Conservation (phyloP, 2,888 invertebrate species). For the Sialis lutaria region DNA sequence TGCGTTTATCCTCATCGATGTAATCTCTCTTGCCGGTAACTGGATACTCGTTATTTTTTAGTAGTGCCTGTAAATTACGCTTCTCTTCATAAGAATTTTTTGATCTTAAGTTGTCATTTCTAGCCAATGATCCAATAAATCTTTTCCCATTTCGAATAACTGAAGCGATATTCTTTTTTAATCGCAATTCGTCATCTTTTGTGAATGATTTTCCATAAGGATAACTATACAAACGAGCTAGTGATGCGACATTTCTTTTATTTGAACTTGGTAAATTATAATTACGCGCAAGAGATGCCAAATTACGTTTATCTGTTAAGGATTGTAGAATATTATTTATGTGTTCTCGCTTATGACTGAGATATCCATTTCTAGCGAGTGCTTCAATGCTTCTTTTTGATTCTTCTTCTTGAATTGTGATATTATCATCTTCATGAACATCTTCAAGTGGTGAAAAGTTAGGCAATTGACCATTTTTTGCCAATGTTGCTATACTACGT, state of each 20-base stretch:
- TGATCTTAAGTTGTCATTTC: slow-evolving; percentile 25
- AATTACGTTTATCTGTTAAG: slow-evolving; percentile 16
- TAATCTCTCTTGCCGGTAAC: slow-evolving; percentile 15
- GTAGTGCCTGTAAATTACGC: slow-evolving; percentile 24
- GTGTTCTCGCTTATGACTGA: slow-evolving; percentile 17
- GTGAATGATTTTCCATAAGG: slow-evolving; percentile 20
- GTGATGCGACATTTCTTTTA: slow-evolving; percentile 30
- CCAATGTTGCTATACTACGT: slow-evolving; percentile 54
- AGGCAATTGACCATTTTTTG: slow-evolving; percentile 61
- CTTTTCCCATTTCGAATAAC: slow-evolving; percentile 49
- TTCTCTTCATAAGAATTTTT: slow-evolving; percentile 17
- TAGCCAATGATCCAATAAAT: slow-evolving; percentile 44
- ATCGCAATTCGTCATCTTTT: slow-evolving; percentile 15
- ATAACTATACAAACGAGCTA: slow-evolving; percentile 28
- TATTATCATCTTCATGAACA: slow-evolving; percentile 25
- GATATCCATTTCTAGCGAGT: slow-evolving; percentile 29
- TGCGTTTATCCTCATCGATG: slow-evolving; percentile 21
- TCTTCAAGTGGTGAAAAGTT: slow-evolving; percentile 36
- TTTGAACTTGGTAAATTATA: slow-evolving; percentile 24
- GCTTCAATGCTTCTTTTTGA: slow-evolving; percentile 27
- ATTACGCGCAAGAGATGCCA: slow-evolving; percentile 24
- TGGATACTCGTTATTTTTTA: slow-evolving; percentile 13
- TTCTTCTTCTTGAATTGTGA: slow-evolving; percentile 14
- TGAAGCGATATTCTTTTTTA: slow-evolving; percentile 52
- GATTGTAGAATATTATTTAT: slow-evolving; percentile 16